Conservation (phyloP, 1,140 invertebrate species). For the Steinernema feltiae region DNA sequence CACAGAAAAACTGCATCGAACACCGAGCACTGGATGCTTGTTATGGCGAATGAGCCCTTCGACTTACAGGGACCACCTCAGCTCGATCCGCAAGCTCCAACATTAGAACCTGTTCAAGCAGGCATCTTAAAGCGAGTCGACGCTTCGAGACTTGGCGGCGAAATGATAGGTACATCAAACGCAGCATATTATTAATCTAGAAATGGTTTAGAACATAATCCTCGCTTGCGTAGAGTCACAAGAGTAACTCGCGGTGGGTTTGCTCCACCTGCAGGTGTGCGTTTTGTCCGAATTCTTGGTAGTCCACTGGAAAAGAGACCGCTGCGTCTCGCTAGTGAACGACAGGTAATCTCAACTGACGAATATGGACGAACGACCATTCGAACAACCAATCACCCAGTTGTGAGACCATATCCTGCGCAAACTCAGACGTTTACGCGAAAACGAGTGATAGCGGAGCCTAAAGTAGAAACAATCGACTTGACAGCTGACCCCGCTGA, state of each 20-base stretch:
- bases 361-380: not conserved
- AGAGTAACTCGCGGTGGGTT: not conserved
- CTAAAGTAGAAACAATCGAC: not conserved
- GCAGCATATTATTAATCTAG: not conserved
- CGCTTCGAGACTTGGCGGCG: not conserved
- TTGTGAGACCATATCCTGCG: not conserved
- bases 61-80: not conserved
- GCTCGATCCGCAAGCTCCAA: not conserved
- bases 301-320: not conserved
- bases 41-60: conserved; percentile 5
- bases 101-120: not conserved
- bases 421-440: not conserved
- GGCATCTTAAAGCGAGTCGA: not conserved
- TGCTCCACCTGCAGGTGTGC: not conserved
- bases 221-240: not conserved
- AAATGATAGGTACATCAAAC: not conserved
- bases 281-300: not conserved
- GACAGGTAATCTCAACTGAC: not conserved
- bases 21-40: not conserved
- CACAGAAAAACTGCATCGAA: too few relatives aligned
- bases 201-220: not conserved
- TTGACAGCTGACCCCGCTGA: not conserved
- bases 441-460: not conserved
- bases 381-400: not conserved
- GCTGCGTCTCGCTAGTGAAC: not conserved